A percentile compares a stretch with the other conserved stretches of the same genome.
phyloP scores from a whole-genome alignment of 1,140 invertebrate species.

The Dreissena rostriformis region DNA sequence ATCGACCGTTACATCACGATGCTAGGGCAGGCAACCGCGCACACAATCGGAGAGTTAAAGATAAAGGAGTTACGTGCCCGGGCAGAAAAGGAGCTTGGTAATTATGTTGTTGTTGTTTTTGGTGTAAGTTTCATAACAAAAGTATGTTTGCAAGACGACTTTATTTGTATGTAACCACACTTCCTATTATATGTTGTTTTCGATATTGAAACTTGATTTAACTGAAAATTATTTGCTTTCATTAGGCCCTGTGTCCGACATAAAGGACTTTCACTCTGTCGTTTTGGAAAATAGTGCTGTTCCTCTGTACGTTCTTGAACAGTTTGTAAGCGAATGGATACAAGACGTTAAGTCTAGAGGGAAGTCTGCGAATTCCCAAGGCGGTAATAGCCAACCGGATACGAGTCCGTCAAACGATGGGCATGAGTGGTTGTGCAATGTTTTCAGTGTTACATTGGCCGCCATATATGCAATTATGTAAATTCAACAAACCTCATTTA shows the following conservation, averaged over 20 bases:
- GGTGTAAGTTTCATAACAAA: too few species aligned
- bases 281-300: slow-evolving; percentile 75
- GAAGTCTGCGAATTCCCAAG: too few species aligned
- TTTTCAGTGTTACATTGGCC: too few species aligned
- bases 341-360: slow-evolving; percentile 33
- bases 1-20: slow-evolving; percentile 82
- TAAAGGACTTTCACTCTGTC: slow-evolving; percentile 80
- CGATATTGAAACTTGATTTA: neutral
- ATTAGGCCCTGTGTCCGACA: slow-evolving; percentile 76
- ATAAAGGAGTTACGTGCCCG: slow-evolving; percentile 80
- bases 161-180: neutral
- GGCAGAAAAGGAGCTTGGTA: slow-evolving; percentile 78
- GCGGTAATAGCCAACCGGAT: too few species aligned
- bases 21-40: slow-evolving; percentile 82
- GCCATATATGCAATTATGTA: too few species aligned
- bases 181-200: neutral
- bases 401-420: too few species aligned
- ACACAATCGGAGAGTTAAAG: slow-evolving; percentile 83
- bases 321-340: slow-evolving; percentile 74
- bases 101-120: neutral
- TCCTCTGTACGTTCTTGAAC: slow-evolving; percentile 75
- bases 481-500: too few species aligned
- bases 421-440: too few species aligned
- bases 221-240: slow-evolving; percentile 1
- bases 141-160: neutral